phyloP scores from a whole-genome alignment of 2,888 invertebrate species.

The Doris montereyensis region DNA sequence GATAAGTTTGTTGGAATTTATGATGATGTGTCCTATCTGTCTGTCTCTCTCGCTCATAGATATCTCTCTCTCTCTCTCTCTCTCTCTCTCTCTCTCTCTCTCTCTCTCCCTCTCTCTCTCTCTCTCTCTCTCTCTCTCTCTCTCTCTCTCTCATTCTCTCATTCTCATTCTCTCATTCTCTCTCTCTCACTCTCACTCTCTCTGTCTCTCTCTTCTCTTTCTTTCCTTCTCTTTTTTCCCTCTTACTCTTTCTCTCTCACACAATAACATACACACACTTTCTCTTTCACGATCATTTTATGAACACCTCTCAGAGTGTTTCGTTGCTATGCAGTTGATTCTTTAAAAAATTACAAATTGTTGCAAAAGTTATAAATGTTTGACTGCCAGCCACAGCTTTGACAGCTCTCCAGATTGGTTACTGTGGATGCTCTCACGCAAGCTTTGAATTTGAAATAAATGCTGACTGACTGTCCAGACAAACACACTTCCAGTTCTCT shows the following conservation, averaged over 20 bases:
- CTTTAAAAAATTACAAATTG: not conserved
- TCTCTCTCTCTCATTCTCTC: not conserved
- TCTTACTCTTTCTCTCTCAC: not conserved
- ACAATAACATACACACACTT: not conserved
- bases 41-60: not conserved
- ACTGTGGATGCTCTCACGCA: not conserved
- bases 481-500: not conserved
- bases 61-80: not conserved
- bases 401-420: too few relatives aligned
- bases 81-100: not conserved
- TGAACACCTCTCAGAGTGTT: too few relatives aligned
- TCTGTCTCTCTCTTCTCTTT: not conserved
- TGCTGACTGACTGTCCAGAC: too few relatives aligned
- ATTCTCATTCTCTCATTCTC: not conserved
- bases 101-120: not conserved
- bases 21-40: too few relatives aligned
- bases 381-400: too few relatives aligned
- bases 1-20: too few relatives aligned
- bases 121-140: not conserved
- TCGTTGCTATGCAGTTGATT: not conserved
- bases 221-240: not conserved
- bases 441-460: not conserved
- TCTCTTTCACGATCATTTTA: conserved; percentile 4
- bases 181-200: not conserved
- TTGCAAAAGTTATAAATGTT: too few relatives aligned